Conservation (phyloP, 2,113 vertebrate species). For the Dasyprocta punctata region DNA sequence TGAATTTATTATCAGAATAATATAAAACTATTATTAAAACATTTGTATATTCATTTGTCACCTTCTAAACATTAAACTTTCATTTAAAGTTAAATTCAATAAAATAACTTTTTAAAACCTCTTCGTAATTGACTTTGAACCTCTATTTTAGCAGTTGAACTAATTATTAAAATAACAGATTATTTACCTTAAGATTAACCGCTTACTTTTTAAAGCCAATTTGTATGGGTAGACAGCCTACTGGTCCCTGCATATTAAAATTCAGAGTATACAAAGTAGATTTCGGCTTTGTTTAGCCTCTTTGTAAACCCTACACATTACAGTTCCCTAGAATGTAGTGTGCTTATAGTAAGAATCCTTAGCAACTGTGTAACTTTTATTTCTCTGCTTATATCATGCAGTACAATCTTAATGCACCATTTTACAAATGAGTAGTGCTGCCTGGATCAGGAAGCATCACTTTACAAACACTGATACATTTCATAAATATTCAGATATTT, state of each 20-base stretch:
- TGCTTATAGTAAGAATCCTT: neutral
- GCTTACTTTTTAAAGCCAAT: conserved; percentile 59
- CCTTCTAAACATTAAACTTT: conserved; percentile 65
- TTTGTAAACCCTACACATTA: neutral
- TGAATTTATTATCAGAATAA: conserved; percentile 61
- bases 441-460: neutral
- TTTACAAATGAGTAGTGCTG: neutral
- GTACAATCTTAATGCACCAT: neutral
- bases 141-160: conserved; percentile 53
- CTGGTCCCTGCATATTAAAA: conserved; percentile 60
- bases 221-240: conserved; percentile 50
- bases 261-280: conserved; percentile 7
- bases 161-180: conserved; percentile 74
- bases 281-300: conserved; percentile 53
- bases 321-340: neutral
- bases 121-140: conserved; percentile 49
- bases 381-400: neutral
- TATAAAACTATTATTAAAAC: conserved; percentile 63
- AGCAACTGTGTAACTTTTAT: neutral
- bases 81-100: conserved; percentile 65
- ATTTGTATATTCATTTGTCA: conserved; percentile 54
- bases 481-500: neutral
- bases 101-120: conserved; percentile 67
- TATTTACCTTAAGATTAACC: conserved; percentile 71
- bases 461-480: neutral